A percentile compares a stretch with the other conserved stretches of the same genome.
phyloP scores from a whole-genome alignment of 2,888 invertebrate genomes.

The Gymnoscelis rufifasciata region DNA sequence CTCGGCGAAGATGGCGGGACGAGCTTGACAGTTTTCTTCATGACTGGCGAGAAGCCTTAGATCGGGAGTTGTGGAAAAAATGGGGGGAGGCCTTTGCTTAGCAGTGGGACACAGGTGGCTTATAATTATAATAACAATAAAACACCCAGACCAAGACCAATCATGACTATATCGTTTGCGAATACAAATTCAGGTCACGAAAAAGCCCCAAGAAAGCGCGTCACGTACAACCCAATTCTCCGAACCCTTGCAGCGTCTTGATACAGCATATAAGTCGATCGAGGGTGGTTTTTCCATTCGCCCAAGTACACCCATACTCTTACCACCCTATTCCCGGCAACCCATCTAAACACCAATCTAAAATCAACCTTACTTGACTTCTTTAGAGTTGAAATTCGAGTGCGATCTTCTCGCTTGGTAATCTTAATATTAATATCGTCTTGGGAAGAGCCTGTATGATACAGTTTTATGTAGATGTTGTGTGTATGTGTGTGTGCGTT shows the following conservation, averaged over 20 bases:
- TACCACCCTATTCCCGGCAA: slow-evolving; percentile 30
- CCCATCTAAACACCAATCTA: slow-evolving; percentile 17
- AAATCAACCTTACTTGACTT: slow-evolving; percentile 8
- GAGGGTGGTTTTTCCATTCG: slow-evolving; percentile 77
- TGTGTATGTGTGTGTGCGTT: slow-evolving; percentile 42
- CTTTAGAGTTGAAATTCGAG: slow-evolving; percentile 17
- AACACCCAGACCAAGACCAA: too few species aligned
- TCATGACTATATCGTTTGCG: too few species aligned
- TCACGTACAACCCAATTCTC: slow-evolving; percentile 33
- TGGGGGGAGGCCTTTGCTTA: too few species aligned
- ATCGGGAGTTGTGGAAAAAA: too few species aligned
- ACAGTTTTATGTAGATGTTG: slow-evolving; percentile 60
- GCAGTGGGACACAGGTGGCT: too few species aligned
- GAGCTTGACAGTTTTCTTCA: too few species aligned
- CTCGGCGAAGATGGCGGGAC: too few species aligned
- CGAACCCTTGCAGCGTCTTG: slow-evolving; percentile 54
- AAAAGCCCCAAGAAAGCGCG: slow-evolving; percentile 15
- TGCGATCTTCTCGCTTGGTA: slow-evolving; percentile 39
- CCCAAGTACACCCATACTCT: slow-evolving; percentile 66
- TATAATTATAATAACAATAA: too few species aligned
- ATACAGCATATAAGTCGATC: slow-evolving; percentile 79
- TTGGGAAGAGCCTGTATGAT: slow-evolving; percentile 67
- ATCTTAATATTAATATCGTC: slow-evolving; percentile 74
- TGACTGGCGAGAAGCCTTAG: too few species aligned
- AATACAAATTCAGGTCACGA: slow-evolving; percentile 2